Evolutionary conservation across 2,797 vertebrate genomes (phyloP).

Genomic region (Astyanax mexicanus): DNA sequence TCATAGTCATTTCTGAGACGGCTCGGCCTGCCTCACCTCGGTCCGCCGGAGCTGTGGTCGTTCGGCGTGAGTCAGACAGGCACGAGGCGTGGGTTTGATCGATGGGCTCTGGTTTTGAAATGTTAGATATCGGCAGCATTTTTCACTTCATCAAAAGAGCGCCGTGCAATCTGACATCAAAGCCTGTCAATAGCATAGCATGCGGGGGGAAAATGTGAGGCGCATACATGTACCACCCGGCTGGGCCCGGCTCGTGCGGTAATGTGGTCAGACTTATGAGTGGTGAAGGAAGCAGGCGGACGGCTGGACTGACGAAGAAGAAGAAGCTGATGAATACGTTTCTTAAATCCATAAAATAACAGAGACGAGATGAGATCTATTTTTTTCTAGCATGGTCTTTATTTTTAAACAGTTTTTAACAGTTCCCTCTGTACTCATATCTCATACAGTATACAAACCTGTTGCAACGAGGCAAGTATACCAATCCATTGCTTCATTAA

Average conservation of each 20-base stretch:
- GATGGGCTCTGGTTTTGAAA: conserved; percentile 1
- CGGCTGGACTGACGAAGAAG: conserved; percentile 6
- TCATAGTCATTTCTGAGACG: not conserved
- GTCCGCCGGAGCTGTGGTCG: not conserved
- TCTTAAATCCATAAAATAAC: conserved; percentile 36
- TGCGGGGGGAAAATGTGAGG: not conserved
- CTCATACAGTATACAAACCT: too few species aligned
- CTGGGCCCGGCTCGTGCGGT: too few species aligned
- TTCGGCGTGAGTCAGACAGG: not conserved
- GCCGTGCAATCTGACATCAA: not conserved
- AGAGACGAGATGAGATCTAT: too few species aligned
- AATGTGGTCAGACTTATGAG: not conserved
- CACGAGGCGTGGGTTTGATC: not conserved
- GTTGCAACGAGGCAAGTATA: too few species aligned
- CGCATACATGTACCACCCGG: not conserved
- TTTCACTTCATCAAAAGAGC: conserved; percentile 3
- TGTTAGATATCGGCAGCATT: not conserved
- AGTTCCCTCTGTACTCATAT: too few species aligned
- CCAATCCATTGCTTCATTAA: too few species aligned
- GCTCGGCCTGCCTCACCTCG: not conserved
- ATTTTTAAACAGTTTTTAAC: too few species aligned
- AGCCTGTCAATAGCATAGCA: not conserved
- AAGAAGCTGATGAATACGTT: conserved; percentile 29
- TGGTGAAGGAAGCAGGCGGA: not conserved
- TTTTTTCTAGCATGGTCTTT: too few species aligned